Evolutionary conservation across 2,888 invertebrate species (phyloP), one percentile per base, ranked within the genome.

Genomic region (Melinopterus prodromus): DNA sequence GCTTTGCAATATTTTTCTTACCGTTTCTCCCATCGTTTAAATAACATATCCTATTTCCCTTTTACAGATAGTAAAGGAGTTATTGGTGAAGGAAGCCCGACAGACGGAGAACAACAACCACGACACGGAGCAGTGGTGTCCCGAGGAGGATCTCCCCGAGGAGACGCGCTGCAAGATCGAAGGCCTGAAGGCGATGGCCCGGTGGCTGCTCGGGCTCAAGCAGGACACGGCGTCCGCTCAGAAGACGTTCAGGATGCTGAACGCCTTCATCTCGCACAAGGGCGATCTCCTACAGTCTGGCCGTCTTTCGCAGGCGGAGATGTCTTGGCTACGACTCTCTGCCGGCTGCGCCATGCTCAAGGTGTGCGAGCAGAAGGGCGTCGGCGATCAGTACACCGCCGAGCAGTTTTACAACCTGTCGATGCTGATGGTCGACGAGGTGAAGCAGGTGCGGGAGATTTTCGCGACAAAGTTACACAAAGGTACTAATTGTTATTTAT

Each of bases 301-400:
- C 82, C 93, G 93, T 82, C 89, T 94, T 81, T 95, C 96, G 74
- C 93, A 93, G 86, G 95, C 96, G 6, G 99, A 99, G 90, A 97
- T 97, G 94, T 96, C 98, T 1, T 97, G 98, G 93, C 88, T 99
- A 75, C 92, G 99, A 80, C 90, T 99, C 70, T 95, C 97, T 14
- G 98, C 99, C 6, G 99, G 98, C 79, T 96, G 96, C 88, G 97
- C 98, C 76, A 98, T 99, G 96, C 90, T 99, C 77, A 99, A 98
- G 91, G 96, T 99, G 76, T 98, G 98, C 90, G 98, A 99, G 87
- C 98, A 99, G 89, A 97, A 97, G 87, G 97, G 97, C 76, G 99
- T 98, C 78, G 97, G 98, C 0, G 98, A 98, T 89, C 97, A 98
- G 89, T 97, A 97, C 88, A 97, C 96, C 2, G 95, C 96, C 0